Evolutionary conservation across 2,113 vertebrate genomes (phyloP), one percentile per base, ranked within the genome.

Genomic region (Poeciliopsis prolifica): DNA sequence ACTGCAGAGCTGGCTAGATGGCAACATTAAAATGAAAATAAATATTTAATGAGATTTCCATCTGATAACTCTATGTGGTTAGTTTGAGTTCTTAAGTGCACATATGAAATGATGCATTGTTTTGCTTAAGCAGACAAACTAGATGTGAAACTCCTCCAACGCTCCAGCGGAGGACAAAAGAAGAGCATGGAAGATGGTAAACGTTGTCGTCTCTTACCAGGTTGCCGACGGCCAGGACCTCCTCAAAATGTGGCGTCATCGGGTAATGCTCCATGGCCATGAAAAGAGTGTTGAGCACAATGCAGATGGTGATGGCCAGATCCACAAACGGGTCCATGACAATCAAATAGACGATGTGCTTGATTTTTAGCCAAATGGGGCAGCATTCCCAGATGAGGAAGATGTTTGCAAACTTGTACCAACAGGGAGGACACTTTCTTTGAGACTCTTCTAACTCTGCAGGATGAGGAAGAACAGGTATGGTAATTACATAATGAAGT

Each of bases 181-280:
- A 22, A 30, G 4, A 13, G 22, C 17, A 54, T 7, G 30, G 70
- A 26, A 70, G 65, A 37, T 28, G 35, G 61, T 12, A 48, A 70
- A 69, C 54, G 67, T 58, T 29, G 28, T n/a, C 30, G 61, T 19
- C 72, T 81, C 97, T 97, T 90, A 99, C 98, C 98, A 98, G 92
- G 70, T 99, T 99, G 51, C 98, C 98, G 0, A 96, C 96, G 3
- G 89, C 8, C 69, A 99, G 94, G 81, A 98, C 97, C 0, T 90
- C 82, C 31, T 96, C 93, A 26, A 99, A 99, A 0, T 95, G 78
- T 0, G 63, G 26, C 0, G 97, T 97, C 97, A 99, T 99, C 1
- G 98, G 98, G 75, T 99, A 97, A 81, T 99, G 98, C 84, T 99
- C 98, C 98, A 99, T 98, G 1, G 98, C 98, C 98, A 99, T 99